A percentile compares a stretch with the other conserved stretches of the same genome.
phyloP scores from a whole-genome alignment of 2,888 invertebrate genomes.

The Ochropleura plecta region DNA sequence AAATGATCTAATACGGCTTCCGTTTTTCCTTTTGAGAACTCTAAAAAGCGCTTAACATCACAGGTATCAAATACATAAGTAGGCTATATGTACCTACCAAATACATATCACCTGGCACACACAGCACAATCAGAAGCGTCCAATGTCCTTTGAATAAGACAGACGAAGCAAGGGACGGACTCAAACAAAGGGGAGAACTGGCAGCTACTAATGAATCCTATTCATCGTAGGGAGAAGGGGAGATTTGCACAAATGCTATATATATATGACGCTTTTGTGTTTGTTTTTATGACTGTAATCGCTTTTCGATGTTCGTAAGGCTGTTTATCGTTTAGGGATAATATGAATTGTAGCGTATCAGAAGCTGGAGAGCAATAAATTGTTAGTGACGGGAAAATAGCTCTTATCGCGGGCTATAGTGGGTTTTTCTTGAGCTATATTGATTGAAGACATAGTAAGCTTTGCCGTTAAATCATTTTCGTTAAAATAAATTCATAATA shows the following conservation, averaged over 20 bases:
- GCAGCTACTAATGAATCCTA: slow-evolving; percentile 68
- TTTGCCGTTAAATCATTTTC: too few species aligned
- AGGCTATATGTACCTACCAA: not conserved
- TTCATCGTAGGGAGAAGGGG: slow-evolving; percentile 58
- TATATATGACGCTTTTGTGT: slow-evolving; percentile 26
- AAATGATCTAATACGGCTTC: too few species aligned
- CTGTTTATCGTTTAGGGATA: slow-evolving; percentile 15
- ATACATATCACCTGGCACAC: slow-evolving; percentile 32
- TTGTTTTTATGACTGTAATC: slow-evolving; percentile 23
- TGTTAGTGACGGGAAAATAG: slow-evolving; percentile 10
- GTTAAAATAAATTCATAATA: too few species aligned
- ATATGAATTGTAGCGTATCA: not conserved
- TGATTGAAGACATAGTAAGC: too few species aligned
- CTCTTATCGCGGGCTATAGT: not conserved
- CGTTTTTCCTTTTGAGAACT: too few species aligned
- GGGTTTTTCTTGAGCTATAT: not conserved
- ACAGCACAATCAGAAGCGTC: slow-evolving; percentile 48
- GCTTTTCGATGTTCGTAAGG: slow-evolving; percentile 24
- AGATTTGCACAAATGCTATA: slow-evolving; percentile 36
- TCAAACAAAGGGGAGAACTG: slow-evolving; percentile 63
- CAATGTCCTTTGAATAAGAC: slow-evolving; percentile 41
- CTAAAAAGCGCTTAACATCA: too few species aligned
- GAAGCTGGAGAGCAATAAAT: not conserved
- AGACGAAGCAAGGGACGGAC: slow-evolving; percentile 40
- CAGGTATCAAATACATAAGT: not conserved